Evolutionary conservation across 2,888 invertebrate species (phyloP).

Genomic region (Gymnoscelis rufifasciata): DNA sequence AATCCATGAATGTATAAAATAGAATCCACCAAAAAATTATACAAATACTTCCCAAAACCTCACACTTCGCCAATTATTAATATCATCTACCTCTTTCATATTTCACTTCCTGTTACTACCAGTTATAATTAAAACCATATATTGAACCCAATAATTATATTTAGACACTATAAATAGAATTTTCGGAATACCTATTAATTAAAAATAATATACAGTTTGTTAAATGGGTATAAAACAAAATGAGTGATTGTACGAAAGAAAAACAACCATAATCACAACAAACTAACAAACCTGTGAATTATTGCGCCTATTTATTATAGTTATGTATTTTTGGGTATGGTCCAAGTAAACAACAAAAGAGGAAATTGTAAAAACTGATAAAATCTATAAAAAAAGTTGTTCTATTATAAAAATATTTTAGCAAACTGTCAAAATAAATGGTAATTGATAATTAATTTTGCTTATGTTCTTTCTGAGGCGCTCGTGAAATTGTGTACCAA

Average conservation of each 20-base stretch:
- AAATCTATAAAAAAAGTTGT: too few relatives aligned
- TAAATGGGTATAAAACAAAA: constrained; percentile 17
- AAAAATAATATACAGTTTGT: constrained; percentile 9
- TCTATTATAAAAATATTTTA: too few relatives aligned
- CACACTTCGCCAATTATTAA: too few relatives aligned
- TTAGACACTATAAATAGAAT: constrained; percentile 9
- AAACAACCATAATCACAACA: constrained; percentile 3
- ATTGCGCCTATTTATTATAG: neutral
- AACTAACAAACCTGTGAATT: constrained; percentile 1
- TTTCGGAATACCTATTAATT: constrained; percentile 11
- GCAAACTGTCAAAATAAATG: too few relatives aligned
- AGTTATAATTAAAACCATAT: neutral
- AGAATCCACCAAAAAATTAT: too few relatives aligned
- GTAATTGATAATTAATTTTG: too few relatives aligned
- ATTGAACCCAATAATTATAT: neutral
- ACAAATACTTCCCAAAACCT: too few relatives aligned
- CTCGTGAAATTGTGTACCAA: too few relatives aligned
- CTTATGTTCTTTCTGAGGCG: too few relatives aligned
- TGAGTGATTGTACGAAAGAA: constrained; percentile 8
- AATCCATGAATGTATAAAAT: too few relatives aligned
- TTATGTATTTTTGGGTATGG: neutral
- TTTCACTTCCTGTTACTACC: too few relatives aligned
- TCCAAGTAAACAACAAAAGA: neutral
- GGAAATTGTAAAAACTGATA: neutral
- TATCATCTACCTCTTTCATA: too few relatives aligned